Base-by-base conservation (phyloP, 2,888 invertebrate genomes). In the Erebia ligea region DNA sequence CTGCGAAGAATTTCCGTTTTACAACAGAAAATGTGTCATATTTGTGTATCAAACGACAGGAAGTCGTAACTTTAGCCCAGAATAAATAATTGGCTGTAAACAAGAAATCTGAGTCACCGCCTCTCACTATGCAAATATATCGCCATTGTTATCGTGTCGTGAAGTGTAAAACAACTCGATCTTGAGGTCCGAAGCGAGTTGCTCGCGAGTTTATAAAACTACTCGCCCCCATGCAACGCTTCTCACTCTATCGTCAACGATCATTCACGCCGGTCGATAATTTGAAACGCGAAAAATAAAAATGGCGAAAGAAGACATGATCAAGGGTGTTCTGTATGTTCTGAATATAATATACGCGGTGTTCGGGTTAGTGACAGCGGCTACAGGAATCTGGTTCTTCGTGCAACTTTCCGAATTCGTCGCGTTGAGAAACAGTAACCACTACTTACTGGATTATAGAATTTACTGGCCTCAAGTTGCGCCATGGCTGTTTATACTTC, bases 381-480 rank as follows among this genome's bases (percentile, higher is more conserved):
- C 92, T 15, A 89, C 89, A 1, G 92, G 92, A 2, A 91, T 92
- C 65, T 93, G 92, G 92, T 93, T 93, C 85, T 93, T 92, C 81
- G 92, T 92, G 78, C 92, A 93, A 70, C 77, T 93, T 10, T 82
- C 87, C 4, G 92, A 93, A 78, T 92, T 93, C 76, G 92, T 92
- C 62, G 80, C 84, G 19, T 73, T 93, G 73, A 84, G 93, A 77
- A 93, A 93, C 76, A 90, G 84, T 73, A 93, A 93, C 84, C 93
- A 92, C 71, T 93, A 92, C 65, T 72, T 93, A 52, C 70, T 92
- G 82, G 93, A 93, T 85, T 93, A 92, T 77, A 81, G 92, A 65
- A 81, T 93, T 61, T 93, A 93, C 80, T 93, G 93, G 93, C 93
- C 92, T 1, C 93, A 93, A 73, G 90, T 90, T 2, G 92, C 91